Evolutionary conservation across 1,140 invertebrate species (phyloP).

Genomic region (Panagrolaimus sp.): DNA sequence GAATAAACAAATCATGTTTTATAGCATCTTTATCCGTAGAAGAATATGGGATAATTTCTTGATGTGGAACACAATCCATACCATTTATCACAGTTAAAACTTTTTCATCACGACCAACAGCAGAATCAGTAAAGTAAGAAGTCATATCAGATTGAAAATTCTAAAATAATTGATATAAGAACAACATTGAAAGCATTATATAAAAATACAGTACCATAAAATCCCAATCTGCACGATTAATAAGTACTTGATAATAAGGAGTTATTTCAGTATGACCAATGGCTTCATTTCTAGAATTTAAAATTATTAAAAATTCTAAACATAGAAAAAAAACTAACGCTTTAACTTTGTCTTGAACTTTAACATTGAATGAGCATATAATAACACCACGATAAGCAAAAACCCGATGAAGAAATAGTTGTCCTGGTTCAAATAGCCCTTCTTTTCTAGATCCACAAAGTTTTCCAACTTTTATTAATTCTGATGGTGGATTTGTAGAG

Average conservation of each 20-base stretch:
- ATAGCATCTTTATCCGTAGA: slow-evolving; percentile 26
- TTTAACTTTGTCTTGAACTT: slow-evolving; percentile 21
- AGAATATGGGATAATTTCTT: slow-evolving; percentile 45
- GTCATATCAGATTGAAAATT: slow-evolving; percentile 48
- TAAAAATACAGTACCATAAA: slow-evolving; percentile 42
- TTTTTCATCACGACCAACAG: slow-evolving; percentile 30
- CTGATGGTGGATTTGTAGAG: slow-evolving; percentile 19
- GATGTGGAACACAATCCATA: slow-evolving; percentile 49
- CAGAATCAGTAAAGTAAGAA: slow-evolving; percentile 34
- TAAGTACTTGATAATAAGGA: slow-evolving; percentile 50
- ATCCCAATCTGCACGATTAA: slow-evolving; percentile 47
- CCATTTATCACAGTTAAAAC: slow-evolving; percentile 42
- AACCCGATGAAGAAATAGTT: slow-evolving; percentile 46
- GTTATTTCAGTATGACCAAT: slow-evolving; percentile 6
- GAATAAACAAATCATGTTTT: slow-evolving; percentile 42
- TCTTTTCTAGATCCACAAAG: slow-evolving; percentile 10
- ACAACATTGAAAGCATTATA: background rate
- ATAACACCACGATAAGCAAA: slow-evolving; percentile 55
- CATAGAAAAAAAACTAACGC: slow-evolving; percentile 18
- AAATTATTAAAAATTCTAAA: no score
- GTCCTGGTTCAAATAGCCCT: slow-evolving; percentile 29
- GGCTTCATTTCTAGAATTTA: slow-evolving; percentile 27
- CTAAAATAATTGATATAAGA: slow-evolving; percentile 26
- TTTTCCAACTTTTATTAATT: slow-evolving; percentile 22
- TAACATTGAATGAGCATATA: slow-evolving; percentile 40